phyloP scores from a whole-genome alignment of 2,888 invertebrate species.

The Eumerus sabulonum region DNA sequence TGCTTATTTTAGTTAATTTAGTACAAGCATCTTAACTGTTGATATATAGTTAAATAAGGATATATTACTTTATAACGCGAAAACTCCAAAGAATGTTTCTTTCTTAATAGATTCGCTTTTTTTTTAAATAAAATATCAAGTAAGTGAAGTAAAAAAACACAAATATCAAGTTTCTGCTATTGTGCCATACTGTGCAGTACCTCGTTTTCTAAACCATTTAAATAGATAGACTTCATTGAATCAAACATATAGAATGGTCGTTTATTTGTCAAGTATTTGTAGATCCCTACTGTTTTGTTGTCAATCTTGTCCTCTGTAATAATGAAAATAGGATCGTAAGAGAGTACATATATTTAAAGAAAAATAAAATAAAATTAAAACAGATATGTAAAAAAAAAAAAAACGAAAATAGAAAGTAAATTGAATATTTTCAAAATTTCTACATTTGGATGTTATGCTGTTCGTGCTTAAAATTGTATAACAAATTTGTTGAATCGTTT shows the following conservation, averaged over 20 bases:
- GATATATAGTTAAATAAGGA: slow-evolving; percentile 17
- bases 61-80: slow-evolving; percentile 23
- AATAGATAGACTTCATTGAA: too few relatives aligned
- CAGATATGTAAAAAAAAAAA: slow-evolving; percentile 17
- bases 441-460: slow-evolving; percentile 79
- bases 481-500: not conserved
- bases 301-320: slow-evolving; percentile 37
- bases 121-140: slow-evolving; percentile 53
- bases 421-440: slow-evolving; percentile 71
- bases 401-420: slow-evolving; percentile 51
- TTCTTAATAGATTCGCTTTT: slow-evolving; percentile 9
- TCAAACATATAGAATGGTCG: slow-evolving; percentile 3
- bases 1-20: too few relatives aligned
- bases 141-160: slow-evolving; percentile 66
- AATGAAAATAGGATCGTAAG: slow-evolving; percentile 6
- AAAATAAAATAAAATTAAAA: slow-evolving; percentile 12
- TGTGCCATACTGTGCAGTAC: slow-evolving; percentile 80
- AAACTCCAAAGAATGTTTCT: slow-evolving; percentile 66
- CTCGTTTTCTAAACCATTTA: slow-evolving; percentile 71
- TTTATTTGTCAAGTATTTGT: slow-evolving; percentile 36
- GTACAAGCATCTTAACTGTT: slow-evolving; percentile 35
- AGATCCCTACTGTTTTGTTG: slow-evolving; percentile 46
- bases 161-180: slow-evolving; percentile 56
- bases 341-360: not conserved
- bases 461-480: slow-evolving; percentile 71